Evolutionary conservation across 2,797 vertebrate species (phyloP).

Genomic region (Fringilla coelebs): DNA sequence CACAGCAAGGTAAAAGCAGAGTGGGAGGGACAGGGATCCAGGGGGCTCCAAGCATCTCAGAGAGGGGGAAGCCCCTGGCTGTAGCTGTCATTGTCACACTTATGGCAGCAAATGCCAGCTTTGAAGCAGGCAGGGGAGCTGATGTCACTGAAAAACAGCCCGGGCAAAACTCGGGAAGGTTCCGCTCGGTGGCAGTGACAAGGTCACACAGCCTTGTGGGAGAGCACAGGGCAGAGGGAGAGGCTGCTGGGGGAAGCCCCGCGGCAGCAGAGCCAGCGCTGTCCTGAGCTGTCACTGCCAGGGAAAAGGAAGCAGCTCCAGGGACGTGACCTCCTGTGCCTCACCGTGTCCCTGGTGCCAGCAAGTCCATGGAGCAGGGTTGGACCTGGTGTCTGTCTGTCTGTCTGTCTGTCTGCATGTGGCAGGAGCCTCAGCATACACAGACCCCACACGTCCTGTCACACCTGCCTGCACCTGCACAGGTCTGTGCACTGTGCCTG

Average conservation of each 20-base stretch:
- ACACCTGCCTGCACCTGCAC: background rate
- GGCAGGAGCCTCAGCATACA: background rate
- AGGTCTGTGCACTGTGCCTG: fast-evolving
- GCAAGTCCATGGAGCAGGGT: fast-evolving
- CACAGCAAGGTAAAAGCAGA: background rate
- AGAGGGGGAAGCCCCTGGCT: background rate
- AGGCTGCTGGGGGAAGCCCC: background rate
- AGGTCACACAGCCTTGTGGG: background rate
- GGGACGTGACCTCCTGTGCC: background rate
- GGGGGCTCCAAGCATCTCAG: background rate
- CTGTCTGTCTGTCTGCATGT: background rate
- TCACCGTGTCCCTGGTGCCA: fast-evolving
- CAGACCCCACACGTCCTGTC: fast-evolving
- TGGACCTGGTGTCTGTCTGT: background rate
- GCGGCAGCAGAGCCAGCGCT: fast-evolving
- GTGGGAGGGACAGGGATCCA: background rate
- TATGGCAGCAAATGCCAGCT: slow-evolving; percentile 7
- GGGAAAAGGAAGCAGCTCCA: background rate
- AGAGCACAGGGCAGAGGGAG: background rate
- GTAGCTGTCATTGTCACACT: slow-evolving; percentile 7
- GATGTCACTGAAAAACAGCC: background rate
- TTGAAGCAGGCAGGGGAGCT: background rate
- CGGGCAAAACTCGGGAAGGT: background rate
- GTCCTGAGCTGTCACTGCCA: background rate
- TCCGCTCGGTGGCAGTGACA: fast-evolving